Percentiles rank a stretch among this genome's conserved stretches.
Evolutionary conservation across 2,797 vertebrate genomes (phyloP).

Genomic region (Morus bassanus): DNA sequence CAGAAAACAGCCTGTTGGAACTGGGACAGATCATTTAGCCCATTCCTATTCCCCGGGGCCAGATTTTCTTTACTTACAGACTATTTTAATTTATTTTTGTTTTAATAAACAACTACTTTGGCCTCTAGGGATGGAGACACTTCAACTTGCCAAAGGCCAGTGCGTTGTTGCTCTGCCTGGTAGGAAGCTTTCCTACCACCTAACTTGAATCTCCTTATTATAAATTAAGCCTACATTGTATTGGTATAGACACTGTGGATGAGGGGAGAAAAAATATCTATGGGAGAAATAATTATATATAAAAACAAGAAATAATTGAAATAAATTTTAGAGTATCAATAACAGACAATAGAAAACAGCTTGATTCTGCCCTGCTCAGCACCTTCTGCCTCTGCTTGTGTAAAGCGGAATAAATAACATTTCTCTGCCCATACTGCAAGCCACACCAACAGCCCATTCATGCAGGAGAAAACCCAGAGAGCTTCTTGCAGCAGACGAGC

Average conservation of each 20-base stretch:
- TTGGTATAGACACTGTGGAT: not conserved
- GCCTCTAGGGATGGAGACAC: not conserved
- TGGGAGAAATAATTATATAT: too few relatives aligned
- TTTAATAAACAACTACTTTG: not conserved
- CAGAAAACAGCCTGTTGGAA: not conserved
- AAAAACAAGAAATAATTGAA: not conserved
- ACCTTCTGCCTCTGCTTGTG: not conserved
- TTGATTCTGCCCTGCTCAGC: not conserved
- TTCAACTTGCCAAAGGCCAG: not conserved
- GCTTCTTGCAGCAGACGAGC: not conserved
- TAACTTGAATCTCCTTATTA: not conserved
- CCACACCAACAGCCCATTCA: rapidly evolving
- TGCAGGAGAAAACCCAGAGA: rapidly evolving
- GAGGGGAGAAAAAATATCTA: not conserved
- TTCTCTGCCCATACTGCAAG: not conserved
- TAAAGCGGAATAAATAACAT: not conserved
- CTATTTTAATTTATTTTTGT: not conserved
- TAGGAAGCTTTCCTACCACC: not conserved
- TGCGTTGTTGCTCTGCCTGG: rapidly evolving
- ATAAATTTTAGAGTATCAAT: not conserved
- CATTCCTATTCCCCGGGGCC: not conserved
- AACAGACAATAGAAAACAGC: not conserved
- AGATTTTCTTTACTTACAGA: not conserved
- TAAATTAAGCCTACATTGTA: not conserved
- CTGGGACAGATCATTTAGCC: not conserved